Evolutionary conservation across 2,888 invertebrate genomes (phyloP).

Genomic region (Pomacea canaliculata): DNA sequence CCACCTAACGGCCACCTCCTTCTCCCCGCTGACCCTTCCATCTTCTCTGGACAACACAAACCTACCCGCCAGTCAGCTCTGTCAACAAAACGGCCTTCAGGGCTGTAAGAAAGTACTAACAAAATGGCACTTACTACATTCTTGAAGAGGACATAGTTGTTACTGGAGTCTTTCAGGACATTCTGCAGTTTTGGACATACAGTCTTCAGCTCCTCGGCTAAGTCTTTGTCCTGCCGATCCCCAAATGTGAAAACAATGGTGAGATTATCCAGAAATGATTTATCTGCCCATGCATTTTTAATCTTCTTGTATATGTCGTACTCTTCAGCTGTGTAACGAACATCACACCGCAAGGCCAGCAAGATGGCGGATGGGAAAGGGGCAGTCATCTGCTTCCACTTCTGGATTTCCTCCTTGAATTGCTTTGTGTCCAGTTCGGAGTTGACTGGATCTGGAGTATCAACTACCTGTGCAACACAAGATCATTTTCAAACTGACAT

Average conservation of each 20-base stretch:
- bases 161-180: slow-evolving; percentile 14
- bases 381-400: slow-evolving; percentile 14
- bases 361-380: slow-evolving; percentile 4
- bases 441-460: not conserved
- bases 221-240: slow-evolving; percentile 9
- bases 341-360: slow-evolving; percentile 23
- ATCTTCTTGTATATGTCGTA: slow-evolving; percentile 16
- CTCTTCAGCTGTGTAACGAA: slow-evolving; percentile 23
- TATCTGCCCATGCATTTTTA: slow-evolving; percentile 9
- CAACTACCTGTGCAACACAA: not conserved
- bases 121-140: too few species aligned
- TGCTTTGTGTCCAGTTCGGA: not conserved
- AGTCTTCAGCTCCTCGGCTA: slow-evolving; percentile 1
- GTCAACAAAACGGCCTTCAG: too few species aligned
- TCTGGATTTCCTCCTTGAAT: slow-evolving; percentile 5
- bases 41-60: too few species aligned
- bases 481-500: too few species aligned
- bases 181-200: slow-evolving; percentile 14
- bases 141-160: not conserved
- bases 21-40: too few species aligned
- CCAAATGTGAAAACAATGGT: slow-evolving; percentile 17
- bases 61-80: too few species aligned
- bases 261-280: not conserved
- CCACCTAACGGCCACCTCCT: too few species aligned
- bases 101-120: too few species aligned